phyloP scores from a whole-genome alignment of 2,797 vertebrate species.

The Microctenopoma stevenorrisi region DNA sequence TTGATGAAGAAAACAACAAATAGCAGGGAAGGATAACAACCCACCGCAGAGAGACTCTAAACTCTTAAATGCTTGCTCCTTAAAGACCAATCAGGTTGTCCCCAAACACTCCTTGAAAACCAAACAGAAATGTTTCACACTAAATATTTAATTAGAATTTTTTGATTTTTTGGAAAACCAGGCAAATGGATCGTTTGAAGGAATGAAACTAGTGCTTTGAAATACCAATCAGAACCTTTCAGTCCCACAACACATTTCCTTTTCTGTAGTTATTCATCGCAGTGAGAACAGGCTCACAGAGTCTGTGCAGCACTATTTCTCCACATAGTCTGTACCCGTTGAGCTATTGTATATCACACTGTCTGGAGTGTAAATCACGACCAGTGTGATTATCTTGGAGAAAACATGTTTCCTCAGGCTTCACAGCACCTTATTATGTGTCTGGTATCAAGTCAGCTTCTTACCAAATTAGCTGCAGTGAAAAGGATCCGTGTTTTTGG shows the following conservation, averaged over 20 bases:
- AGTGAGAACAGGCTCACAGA: slow-evolving; percentile 1
- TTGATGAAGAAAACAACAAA: neutral
- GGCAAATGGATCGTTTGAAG: slow-evolving; percentile 3
- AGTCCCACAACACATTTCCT: neutral
- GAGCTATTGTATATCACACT: slow-evolving; percentile 25
- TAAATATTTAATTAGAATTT: slow-evolving; percentile 3
- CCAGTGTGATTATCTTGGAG: slow-evolving; percentile 32
- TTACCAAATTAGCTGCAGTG: neutral
- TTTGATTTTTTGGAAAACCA: neutral
- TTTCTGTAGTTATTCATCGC: slow-evolving; percentile 1
- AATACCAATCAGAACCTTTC: slow-evolving; percentile 2
- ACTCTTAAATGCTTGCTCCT: neutral
- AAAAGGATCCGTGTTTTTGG: slow-evolving; percentile 2
- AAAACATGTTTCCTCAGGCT: slow-evolving; percentile 20
- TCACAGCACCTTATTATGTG: slow-evolving; percentile 6
- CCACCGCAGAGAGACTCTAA: slow-evolving; percentile 1
- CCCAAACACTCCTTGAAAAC: slow-evolving; percentile 11
- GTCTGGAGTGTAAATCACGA: slow-evolving; percentile 35
- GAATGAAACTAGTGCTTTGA: slow-evolving; percentile 11
- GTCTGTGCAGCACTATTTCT: slow-evolving; percentile 29
- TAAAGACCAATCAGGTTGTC: slow-evolving; percentile 16
- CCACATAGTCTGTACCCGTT: slow-evolving; percentile 12
- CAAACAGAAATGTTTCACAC: slow-evolving; percentile 7
- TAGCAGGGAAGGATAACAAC: slow-evolving; percentile 9
- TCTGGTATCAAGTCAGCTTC: too few relatives aligned